Percentiles rank a stretch among this genome's conserved stretches.
Evolutionary conservation across 1,140 invertebrate species (phyloP).

Genomic region (Chymomyza costata): DNA sequence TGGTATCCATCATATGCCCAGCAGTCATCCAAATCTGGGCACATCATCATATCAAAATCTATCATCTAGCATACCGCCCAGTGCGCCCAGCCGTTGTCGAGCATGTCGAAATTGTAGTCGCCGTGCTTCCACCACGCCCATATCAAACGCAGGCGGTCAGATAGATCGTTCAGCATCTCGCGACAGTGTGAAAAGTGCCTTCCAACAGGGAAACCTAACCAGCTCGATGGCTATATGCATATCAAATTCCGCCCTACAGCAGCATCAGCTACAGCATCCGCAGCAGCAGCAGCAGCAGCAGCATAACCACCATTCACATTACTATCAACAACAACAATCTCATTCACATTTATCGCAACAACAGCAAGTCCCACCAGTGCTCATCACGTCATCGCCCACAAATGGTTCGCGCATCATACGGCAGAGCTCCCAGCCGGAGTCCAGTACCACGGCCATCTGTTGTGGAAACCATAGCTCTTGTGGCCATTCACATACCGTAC

Average conservation of each 20-base stretch:
- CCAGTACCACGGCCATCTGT: constrained; percentile 79
- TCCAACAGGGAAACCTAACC: constrained; percentile 76
- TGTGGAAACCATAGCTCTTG: constrained; percentile 77
- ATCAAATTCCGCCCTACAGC: constrained; percentile 49
- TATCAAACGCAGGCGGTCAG: constrained; percentile 81
- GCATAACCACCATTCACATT: constrained; percentile 24
- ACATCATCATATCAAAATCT: constrained; percentile 77
- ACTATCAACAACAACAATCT: constrained; percentile 27
- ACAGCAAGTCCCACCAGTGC: constrained; percentile 79
- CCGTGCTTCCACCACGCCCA: constrained; percentile 85
- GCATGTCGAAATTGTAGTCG: constrained; percentile 82
- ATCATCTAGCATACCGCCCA: constrained; percentile 76
- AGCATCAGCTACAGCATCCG: constrained; percentile 33
- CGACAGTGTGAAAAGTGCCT: constrained; percentile 82
- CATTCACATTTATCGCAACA: constrained; percentile 31
- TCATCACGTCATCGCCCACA: constrained; percentile 82
- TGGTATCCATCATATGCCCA: constrained; percentile 75
- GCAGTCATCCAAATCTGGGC: constrained; percentile 74
- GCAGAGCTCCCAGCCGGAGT: constrained; percentile 93
- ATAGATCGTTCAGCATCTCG: constrained; percentile 84
- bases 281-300: constrained; percentile 29
- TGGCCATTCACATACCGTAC: constrained; percentile 79
- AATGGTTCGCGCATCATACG: constrained; percentile 85
- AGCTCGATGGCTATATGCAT: constrained; percentile 63
- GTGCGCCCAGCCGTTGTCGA: constrained; percentile 77